Conservation (phyloP, 1,140 invertebrate species). For the Drosophila teissieri region DNA sequence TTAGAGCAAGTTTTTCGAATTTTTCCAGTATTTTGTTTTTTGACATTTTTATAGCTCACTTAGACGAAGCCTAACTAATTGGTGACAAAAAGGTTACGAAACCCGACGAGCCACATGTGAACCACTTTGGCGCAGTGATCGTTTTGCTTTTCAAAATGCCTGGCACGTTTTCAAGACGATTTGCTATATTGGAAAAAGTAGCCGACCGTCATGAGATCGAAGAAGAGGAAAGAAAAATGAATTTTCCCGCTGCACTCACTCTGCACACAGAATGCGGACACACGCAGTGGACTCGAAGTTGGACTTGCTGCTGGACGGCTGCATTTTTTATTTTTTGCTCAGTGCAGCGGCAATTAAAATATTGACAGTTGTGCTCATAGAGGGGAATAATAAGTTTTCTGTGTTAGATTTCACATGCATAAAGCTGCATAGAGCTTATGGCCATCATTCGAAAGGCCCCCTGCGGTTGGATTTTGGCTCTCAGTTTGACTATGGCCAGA, state of each 20-base stretch:
- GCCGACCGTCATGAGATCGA: conserved; percentile 36
- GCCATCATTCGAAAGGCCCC: conserved; percentile 28
- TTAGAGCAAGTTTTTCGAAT: conserved; percentile 54
- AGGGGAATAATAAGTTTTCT: conserved; percentile 70
- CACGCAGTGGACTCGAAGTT: conserved; percentile 63
- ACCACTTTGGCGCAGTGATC: conserved; percentile 44
- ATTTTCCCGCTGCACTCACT: conserved; percentile 54
- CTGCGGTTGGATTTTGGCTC: conserved; percentile 53
- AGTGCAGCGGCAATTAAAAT: conserved; percentile 74
- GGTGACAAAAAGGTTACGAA: conserved; percentile 64
- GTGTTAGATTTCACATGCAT: conserved; percentile 49
- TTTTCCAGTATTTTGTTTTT: conserved; percentile 62
- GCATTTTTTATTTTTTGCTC: conserved; percentile 33
- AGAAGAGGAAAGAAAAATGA: conserved; percentile 55
- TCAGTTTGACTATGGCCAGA: conserved; percentile 32
- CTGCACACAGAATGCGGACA: conserved; percentile 74
- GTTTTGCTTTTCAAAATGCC: conserved; percentile 66
- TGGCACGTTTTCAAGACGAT: conserved; percentile 66
- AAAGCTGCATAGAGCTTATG: conserved; percentile 48
- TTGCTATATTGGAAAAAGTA: conserved; percentile 80
- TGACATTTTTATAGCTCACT: conserved; percentile 79
- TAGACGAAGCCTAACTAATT: conserved; percentile 53
- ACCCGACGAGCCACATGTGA: conserved; percentile 52
- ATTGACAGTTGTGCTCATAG: conserved; percentile 77
- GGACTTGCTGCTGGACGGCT: conserved; percentile 59